phyloP scores from a whole-genome alignment of 2,113 vertebrate genomes.

The Balaeniceps rex region DNA sequence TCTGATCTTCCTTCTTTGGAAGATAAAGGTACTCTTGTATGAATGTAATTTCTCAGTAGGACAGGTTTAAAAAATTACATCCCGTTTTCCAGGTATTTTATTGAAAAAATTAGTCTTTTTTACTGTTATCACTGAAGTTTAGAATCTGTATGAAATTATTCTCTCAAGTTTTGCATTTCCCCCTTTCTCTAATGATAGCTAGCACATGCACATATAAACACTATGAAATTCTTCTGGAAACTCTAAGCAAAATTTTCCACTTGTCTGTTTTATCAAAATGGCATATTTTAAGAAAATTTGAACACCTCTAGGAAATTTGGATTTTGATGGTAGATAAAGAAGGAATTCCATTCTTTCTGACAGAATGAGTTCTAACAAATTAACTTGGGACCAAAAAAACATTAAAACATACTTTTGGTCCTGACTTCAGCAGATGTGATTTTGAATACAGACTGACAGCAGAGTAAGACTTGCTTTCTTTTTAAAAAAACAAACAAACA shows the following conservation, averaged over 20 bases:
- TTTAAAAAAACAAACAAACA: not conserved
- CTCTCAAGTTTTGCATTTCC: not conserved
- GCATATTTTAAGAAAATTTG: not conserved
- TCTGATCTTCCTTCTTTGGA: not conserved
- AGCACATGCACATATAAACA: not conserved
- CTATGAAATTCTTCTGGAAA: not conserved
- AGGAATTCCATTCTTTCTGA: not conserved
- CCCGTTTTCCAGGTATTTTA: not conserved
- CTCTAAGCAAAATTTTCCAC: not conserved
- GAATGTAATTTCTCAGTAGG: not conserved
- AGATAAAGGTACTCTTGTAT: not conserved
- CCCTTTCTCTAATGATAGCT: not conserved
- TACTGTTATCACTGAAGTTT: not conserved
- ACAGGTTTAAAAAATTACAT: not conserved
- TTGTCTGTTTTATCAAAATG: not conserved
- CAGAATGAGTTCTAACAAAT: not conserved
- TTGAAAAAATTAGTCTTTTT: not conserved
- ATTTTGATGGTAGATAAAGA: not conserved
- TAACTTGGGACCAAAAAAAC: not conserved
- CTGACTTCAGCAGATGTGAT: not conserved
- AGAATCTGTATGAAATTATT: not conserved
- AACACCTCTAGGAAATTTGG: not conserved
- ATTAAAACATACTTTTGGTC: not conserved
- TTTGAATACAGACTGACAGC: not conserved
- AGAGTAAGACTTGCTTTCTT: not conserved